These are phyloP conservation scores for Semicossyphus pulcher DNA, from an alignment of 2,113 vertebrate genomes.

Conservation along the genomic window DNA sequence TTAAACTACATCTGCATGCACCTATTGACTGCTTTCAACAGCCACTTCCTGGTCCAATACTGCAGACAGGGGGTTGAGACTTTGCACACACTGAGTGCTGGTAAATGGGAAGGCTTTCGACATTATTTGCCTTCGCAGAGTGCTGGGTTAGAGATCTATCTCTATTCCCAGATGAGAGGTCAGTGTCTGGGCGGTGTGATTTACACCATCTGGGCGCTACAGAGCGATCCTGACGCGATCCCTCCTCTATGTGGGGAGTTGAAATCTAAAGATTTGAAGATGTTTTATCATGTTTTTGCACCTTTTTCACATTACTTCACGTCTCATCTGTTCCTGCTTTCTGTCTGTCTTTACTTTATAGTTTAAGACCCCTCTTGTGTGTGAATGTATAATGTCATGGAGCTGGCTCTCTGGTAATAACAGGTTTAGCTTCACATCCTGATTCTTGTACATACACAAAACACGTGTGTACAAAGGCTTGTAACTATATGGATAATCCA, in stretches of 20 bases:
- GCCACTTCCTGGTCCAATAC: conserved; percentile 3
- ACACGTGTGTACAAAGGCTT: too few species aligned
- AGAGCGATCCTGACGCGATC: conserved; percentile 43
- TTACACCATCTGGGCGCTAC: conserved; percentile 64
- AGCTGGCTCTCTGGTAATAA: too few species aligned
- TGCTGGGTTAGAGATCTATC: conserved; percentile 21
- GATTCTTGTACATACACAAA: too few species aligned
- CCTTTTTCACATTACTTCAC: neutral
- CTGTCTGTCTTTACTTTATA: neutral
- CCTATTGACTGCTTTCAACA: conserved; percentile 1
- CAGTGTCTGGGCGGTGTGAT: conserved; percentile 44
- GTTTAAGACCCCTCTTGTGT: neutral
- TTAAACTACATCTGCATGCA: conserved; percentile 10
- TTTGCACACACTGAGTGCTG: conserved; percentile 23
- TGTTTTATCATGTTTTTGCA: neutral
- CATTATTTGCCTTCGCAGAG: conserved; percentile 39
- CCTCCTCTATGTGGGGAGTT: conserved; percentile 17
- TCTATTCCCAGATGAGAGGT: conserved; percentile 34
- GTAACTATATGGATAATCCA: too few species aligned
- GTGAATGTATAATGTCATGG: too few species aligned
- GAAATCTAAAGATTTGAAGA: neutral
- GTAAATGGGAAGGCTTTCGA: conserved; percentile 24
- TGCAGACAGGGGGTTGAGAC: neutral
- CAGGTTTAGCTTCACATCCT: too few species aligned
- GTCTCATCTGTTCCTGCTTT: neutral